phyloP scores from a whole-genome alignment of 2,888 invertebrate species.

The Palloptera scutellata region DNA sequence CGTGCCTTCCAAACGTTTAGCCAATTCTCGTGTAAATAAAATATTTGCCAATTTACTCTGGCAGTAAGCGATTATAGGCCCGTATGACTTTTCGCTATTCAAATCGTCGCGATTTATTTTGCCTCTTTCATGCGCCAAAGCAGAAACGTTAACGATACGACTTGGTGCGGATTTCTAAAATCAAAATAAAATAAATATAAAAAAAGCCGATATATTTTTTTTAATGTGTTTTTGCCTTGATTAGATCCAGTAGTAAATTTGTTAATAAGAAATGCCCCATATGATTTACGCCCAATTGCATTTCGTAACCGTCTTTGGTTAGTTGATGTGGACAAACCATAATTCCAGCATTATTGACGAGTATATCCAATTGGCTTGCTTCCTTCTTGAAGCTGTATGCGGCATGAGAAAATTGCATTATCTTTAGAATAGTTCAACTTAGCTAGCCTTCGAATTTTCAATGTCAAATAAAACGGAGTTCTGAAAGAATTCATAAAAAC shows the following conservation, averaged over 20 bases:
- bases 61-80: slow-evolving; percentile 69
- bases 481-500: neutral
- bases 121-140: slow-evolving; percentile 67
- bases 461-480: no score
- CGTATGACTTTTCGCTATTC: slow-evolving; percentile 73
- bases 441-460: slow-evolving; percentile 46
- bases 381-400: slow-evolving; percentile 58
- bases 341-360: slow-evolving; percentile 78
- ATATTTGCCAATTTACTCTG: slow-evolving; percentile 84
- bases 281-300: slow-evolving; percentile 74
- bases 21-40: slow-evolving; percentile 75
- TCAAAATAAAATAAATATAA: slow-evolving; percentile 13
- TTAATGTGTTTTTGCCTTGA: slow-evolving; percentile 58
- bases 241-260: slow-evolving; percentile 68
- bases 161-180: slow-evolving; percentile 66
- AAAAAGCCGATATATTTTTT: neutral
- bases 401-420: neutral
- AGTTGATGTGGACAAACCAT: slow-evolving; percentile 71
- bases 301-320: slow-evolving; percentile 74
- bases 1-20: slow-evolving; percentile 69
- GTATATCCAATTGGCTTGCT: slow-evolving; percentile 69
- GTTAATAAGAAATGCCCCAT: slow-evolving; percentile 72
- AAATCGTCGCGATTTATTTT: slow-evolving; percentile 69
- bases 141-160: slow-evolving; percentile 71
- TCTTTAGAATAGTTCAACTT: slow-evolving; percentile 67